Conservation (phyloP, 2,888 invertebrate species). For the Ellobium chinense region DNA sequence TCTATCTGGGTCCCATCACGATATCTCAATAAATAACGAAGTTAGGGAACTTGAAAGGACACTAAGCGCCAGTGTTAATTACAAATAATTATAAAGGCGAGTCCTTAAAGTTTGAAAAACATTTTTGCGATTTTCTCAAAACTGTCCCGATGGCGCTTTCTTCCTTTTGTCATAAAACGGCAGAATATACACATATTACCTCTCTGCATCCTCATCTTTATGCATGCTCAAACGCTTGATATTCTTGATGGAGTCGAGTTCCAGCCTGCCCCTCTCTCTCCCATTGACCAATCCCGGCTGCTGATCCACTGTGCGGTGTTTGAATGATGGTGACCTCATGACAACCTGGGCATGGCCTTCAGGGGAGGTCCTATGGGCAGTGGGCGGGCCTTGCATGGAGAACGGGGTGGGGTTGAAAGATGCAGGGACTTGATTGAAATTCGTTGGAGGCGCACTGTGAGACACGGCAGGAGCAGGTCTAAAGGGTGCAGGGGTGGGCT, state of each 20-base stretch:
- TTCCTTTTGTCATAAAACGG: neutral
- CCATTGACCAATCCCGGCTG: neutral
- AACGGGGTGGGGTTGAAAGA: neutral
- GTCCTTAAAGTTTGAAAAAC: too few species aligned
- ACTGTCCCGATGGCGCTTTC: too few species aligned
- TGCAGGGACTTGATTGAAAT: conserved; percentile 34
- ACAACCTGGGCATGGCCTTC: conserved; percentile 23
- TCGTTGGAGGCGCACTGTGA: conserved; percentile 32
- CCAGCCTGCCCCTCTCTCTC: conserved; percentile 22
- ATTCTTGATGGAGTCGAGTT: conserved; percentile 70
- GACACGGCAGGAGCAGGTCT: neutral
- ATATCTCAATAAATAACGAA: too few species aligned
- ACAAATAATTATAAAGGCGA: neutral
- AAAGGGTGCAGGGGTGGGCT: conserved; percentile 29
- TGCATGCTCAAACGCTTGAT: conserved; percentile 67
- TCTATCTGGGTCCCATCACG: too few species aligned
- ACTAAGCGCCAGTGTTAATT: neutral
- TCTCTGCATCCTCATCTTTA: conserved; percentile 60
- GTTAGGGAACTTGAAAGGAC: too few species aligned
- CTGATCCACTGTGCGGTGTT: neutral
- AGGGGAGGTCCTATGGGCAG: conserved; percentile 30
- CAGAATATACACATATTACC: conserved; percentile 21
- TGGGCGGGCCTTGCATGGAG: conserved; percentile 19
- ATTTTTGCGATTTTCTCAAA: too few species aligned
- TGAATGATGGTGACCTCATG: neutral